These are phyloP conservation scores for Oscarella lobularis DNA, from an alignment of 37 sponge, comb jelly and placozoan genomes.

Conservation along the genomic window DNA sequence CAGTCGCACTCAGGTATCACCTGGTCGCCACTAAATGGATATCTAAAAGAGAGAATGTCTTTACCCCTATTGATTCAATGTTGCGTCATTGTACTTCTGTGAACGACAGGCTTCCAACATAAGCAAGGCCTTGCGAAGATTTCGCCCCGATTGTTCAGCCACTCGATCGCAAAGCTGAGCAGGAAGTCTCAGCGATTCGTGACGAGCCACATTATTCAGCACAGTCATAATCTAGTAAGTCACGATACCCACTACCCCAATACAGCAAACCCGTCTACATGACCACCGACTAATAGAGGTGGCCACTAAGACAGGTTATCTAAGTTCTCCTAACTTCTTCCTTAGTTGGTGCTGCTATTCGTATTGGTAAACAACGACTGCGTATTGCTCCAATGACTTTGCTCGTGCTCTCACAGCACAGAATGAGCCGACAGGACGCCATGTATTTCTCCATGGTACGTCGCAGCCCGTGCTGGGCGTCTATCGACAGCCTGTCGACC, in stretches of 20 bases:
- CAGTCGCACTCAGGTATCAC: conserved; percentile 81
- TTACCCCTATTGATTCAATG: neutral
- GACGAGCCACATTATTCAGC: neutral
- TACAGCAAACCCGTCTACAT: neutral
- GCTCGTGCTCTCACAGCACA: conserved; percentile 97
- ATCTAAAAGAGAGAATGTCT: conserved; percentile 15
- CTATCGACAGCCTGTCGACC: conserved; percentile 81
- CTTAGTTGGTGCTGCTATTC: conserved; percentile 81
- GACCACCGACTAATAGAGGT: neutral
- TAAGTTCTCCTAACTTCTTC: conserved; percentile 44
- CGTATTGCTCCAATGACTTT: conserved; percentile 91
- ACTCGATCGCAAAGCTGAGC: conserved; percentile 77
- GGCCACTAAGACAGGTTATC: neutral
- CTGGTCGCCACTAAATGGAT: conserved; percentile 84
- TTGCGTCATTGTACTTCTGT: conserved; percentile 57
- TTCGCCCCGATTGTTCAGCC: conserved; percentile 70
- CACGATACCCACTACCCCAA: neutral
- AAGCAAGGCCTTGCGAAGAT: conserved; percentile 81
- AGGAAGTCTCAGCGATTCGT: conserved; percentile 35
- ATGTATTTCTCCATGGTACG: conserved; percentile 99
- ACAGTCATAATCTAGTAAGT: too few species aligned
- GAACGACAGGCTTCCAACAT: conserved; percentile 90
- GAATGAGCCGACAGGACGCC: conserved; percentile 80
- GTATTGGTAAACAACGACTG: conserved; percentile 83
- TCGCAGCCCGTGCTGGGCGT: conserved; percentile 92